Conservation (phyloP, 2,888 invertebrate species). For the Meta bourneti region DNA sequence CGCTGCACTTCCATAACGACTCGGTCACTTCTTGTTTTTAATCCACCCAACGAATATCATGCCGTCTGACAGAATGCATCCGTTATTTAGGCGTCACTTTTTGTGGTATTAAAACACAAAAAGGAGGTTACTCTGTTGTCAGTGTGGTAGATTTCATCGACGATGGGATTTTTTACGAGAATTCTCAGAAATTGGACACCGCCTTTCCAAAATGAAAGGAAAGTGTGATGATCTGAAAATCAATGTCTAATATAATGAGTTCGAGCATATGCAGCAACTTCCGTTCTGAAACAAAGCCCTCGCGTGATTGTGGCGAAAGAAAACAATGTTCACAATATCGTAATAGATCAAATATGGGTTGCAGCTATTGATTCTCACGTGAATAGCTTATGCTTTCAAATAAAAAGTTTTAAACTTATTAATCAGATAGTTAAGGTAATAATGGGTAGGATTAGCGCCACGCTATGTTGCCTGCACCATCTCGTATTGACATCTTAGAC, state of each 20-base stretch:
- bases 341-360: not conserved
- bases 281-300: not conserved
- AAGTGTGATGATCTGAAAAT: not conserved
- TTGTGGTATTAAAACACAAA: not conserved
- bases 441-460: too few species aligned
- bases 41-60: too few species aligned
- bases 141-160: not conserved
- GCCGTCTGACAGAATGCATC: not conserved
- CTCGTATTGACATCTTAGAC: too few species aligned
- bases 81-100: not conserved
- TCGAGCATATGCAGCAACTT: not conserved
- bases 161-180: not conserved
- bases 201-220: not conserved
- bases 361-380: not conserved
- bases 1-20: too few species aligned
- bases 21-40: too few species aligned
- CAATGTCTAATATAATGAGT: not conserved
- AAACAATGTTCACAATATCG: not conserved
- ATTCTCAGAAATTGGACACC: not conserved
- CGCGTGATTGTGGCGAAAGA: not conserved
- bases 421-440: not conserved
- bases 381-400: not conserved
- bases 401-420: not conserved
- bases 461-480: too few species aligned
- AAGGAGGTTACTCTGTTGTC: not conserved